Conservation (phyloP, 2,797 vertebrate species). For the Bradypodion pumilum region DNA sequence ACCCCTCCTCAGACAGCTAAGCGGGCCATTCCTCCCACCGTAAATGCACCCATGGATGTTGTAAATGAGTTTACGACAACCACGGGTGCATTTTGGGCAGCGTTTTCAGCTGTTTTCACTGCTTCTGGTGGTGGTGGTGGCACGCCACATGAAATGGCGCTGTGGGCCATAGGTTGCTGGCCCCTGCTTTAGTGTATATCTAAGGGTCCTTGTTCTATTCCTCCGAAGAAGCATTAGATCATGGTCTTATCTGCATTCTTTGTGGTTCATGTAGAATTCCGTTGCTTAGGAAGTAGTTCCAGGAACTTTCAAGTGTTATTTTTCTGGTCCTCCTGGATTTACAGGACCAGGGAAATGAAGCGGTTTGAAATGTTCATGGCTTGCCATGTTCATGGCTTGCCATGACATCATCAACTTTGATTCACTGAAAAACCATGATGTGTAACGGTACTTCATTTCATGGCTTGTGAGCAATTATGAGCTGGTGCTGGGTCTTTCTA, state of each 20-base stretch:
- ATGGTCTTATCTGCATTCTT: neutral
- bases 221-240: neutral
- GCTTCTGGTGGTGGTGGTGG: too few relatives aligned
- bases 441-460: neutral
- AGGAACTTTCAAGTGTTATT: neutral
- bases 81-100: too few relatives aligned
- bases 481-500: neutral
- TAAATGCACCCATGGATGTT: too few relatives aligned
- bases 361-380: neutral
- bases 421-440: neutral
- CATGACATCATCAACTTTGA: neutral
- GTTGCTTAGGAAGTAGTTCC: neutral
- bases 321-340: neutral
- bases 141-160: too few relatives aligned
- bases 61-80: too few relatives aligned
- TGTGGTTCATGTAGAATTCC: neutral
- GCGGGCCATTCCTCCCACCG: too few relatives aligned
- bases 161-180: too few relatives aligned
- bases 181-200: neutral
- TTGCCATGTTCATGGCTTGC: neutral
- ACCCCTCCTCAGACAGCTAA: too few relatives aligned
- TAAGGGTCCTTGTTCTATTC: neutral
- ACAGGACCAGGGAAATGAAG: neutral
- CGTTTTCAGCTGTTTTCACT: too few relatives aligned
- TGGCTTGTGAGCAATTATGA: neutral